phyloP scores from a whole-genome alignment of 2,888 invertebrate species.

The Stenchaetothrips biformis region DNA sequence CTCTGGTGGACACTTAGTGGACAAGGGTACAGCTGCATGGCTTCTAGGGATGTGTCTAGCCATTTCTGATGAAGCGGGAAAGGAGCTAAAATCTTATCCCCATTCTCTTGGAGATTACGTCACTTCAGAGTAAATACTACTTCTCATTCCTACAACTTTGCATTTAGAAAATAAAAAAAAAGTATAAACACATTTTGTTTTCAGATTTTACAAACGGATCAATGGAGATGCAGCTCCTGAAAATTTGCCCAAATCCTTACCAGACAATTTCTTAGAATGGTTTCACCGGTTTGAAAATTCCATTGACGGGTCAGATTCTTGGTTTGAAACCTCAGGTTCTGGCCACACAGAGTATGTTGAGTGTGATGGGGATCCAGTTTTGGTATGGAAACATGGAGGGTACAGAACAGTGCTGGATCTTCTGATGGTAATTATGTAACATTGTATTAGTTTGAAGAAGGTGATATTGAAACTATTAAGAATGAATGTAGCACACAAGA shows the following conservation, averaged over 20 bases:
- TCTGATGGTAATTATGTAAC: slow-evolving; percentile 54
- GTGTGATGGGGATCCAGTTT: slow-evolving; percentile 64
- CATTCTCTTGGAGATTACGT: slow-evolving; percentile 37
- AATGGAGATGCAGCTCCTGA: background rate
- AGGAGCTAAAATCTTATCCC: slow-evolving; percentile 33
- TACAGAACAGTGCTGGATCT: slow-evolving; percentile 63
- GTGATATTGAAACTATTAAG: background rate
- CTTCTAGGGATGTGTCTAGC: slow-evolving; percentile 8
- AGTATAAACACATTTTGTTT: background rate
- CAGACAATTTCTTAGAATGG: slow-evolving; percentile 52
- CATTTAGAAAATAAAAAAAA: background rate
- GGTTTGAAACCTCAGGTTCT: slow-evolving; percentile 63
- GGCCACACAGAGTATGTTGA: slow-evolving; percentile 59
- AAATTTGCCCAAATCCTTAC: background rate
- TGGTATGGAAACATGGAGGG: slow-evolving; percentile 71
- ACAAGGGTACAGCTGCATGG: background rate
- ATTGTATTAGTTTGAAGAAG: no score
- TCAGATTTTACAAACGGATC: background rate
- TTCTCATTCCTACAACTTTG: background rate
- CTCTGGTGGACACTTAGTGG: background rate
- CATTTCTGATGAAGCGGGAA: slow-evolving; percentile 33
- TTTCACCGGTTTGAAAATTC: slow-evolving; percentile 51
- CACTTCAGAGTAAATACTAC: slow-evolving; percentile 35
- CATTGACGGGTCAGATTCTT: slow-evolving; percentile 57
- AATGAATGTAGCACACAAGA: background rate